Percentiles rank a stretch among this genome's conserved stretches.
Conservation (phyloP, 2,113 vertebrate genomes). For the Tinamus guttatus region DNA sequence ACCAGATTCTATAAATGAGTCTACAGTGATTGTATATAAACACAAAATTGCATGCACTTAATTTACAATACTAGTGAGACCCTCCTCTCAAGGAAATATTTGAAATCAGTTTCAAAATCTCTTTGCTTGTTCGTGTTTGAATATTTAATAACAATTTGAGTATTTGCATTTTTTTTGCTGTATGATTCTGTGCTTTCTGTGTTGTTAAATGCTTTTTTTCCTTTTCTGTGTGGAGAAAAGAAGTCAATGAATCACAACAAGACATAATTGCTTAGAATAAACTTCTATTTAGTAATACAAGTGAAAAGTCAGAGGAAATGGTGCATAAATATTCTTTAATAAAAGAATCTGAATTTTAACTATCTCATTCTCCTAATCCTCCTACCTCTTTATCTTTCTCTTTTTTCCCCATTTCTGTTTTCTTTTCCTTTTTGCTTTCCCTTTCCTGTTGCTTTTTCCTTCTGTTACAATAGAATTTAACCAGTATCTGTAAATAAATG, state of each 20-base stretch:
- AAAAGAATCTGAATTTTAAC: background rate
- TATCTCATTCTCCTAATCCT: background rate
- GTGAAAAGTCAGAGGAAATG: slow-evolving; percentile 1
- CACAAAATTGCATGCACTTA: background rate
- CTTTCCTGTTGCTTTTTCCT: too few relatives aligned
- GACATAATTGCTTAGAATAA: background rate
- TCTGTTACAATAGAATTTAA: background rate
- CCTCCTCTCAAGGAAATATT: background rate
- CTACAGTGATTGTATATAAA: background rate
- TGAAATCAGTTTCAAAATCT: background rate
- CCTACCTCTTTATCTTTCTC: background rate
- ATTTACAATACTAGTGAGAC: background rate
- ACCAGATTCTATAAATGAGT: background rate
- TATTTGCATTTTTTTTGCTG: background rate
- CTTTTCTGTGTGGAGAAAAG: background rate
- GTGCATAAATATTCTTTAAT: background rate
- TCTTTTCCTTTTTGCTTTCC: too few relatives aligned
- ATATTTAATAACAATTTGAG: background rate
- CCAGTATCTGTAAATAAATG: background rate
- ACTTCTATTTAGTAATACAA: background rate
- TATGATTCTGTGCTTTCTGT: background rate
- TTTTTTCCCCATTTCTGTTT: too few relatives aligned
- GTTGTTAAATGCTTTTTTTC: background rate
- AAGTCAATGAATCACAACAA: background rate
- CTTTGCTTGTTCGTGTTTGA: background rate